Evolutionary conservation across 2,888 invertebrate species (phyloP), one percentile per base, ranked within the genome.

Genomic region (Hyles lineata): DNA sequence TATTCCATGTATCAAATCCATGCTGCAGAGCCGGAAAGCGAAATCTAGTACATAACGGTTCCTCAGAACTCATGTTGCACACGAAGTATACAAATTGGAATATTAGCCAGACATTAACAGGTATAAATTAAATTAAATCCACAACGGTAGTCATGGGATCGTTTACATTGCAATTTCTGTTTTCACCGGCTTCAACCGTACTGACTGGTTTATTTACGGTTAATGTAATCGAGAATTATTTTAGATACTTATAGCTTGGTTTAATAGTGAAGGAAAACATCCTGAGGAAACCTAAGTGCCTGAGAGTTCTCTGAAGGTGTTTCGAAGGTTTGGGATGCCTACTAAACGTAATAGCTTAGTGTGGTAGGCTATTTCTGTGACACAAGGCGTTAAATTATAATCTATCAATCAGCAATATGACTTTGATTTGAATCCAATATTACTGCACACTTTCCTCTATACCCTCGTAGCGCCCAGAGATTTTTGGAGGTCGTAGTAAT

Each of bases 11-110:
- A 17, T n/a, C 1, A 7, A 55, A 55, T n/a, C 55, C 55, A 55
- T 55, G n/a, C 55, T n/a, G 11, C 17, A n/a, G 62, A 19, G 9
- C 29, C 32, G 32, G n/a, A 62, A 43, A 43, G 70, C 72, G 73
- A 52, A 70, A 71, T 76, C 76, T 71, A 61, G 72, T 60, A 60
- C 23, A 8, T 55, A 55, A 55, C 55, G 55, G 55, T 55, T 55
- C 71, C 21, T n/a, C 32, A 63, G 35, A 43, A 43, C 21, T 63
- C 21, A 63, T 63, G 63, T 35, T 21, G 43, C 43, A 63, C n/a
- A 55, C 55, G 63, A 63, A 35, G 35, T 63, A 63, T 63, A 43
- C n/a, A 60, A 63, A 63, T 63, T 43, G 21, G 21, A 43, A 35
- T 63, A 63, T 63, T 21, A 63, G 9, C 21, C 43, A 9, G 32